phyloP scores from a whole-genome alignment of 2,113 vertebrate species.

The Elephantulus edwardii region DNA sequence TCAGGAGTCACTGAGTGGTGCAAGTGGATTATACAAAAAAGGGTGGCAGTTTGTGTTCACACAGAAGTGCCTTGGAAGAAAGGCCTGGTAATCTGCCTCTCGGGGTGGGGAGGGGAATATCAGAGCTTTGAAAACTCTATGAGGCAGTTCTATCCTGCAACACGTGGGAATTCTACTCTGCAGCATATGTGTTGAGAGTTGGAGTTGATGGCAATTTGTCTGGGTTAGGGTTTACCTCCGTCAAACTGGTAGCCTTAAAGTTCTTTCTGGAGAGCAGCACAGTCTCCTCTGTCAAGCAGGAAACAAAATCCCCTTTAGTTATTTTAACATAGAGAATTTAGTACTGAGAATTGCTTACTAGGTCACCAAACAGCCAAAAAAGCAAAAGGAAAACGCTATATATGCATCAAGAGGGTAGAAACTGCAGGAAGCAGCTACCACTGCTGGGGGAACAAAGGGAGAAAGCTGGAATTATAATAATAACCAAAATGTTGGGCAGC shows the following conservation, averaged over 20 bases:
- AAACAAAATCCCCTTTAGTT: background rate
- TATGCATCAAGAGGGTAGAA: background rate
- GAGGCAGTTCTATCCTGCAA: background rate
- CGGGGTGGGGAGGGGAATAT: no score
- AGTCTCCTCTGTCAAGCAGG: background rate
- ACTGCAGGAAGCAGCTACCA: slow-evolving; percentile 8
- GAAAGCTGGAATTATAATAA: background rate
- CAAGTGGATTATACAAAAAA: background rate
- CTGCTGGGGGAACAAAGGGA: background rate
- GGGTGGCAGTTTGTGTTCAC: background rate
- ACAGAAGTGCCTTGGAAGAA: background rate
- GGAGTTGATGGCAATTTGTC: no score
- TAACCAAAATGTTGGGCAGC: background rate
- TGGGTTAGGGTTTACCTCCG: background rate
- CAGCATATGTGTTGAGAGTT: no score
- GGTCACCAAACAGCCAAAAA: slow-evolving; percentile 4
- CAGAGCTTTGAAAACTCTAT: background rate
- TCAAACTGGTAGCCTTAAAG: slow-evolving; percentile 27
- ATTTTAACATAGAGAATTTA: slow-evolving; percentile 52
- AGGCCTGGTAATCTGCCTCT: background rate
- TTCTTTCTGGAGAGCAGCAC: slow-evolving; percentile 37
- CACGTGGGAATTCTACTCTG: background rate
- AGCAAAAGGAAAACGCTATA: background rate
- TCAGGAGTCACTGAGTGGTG: background rate
- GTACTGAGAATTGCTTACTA: slow-evolving; percentile 7